Conservation (phyloP, 2,888 invertebrate genomes). For the Chironomus tentans region DNA sequence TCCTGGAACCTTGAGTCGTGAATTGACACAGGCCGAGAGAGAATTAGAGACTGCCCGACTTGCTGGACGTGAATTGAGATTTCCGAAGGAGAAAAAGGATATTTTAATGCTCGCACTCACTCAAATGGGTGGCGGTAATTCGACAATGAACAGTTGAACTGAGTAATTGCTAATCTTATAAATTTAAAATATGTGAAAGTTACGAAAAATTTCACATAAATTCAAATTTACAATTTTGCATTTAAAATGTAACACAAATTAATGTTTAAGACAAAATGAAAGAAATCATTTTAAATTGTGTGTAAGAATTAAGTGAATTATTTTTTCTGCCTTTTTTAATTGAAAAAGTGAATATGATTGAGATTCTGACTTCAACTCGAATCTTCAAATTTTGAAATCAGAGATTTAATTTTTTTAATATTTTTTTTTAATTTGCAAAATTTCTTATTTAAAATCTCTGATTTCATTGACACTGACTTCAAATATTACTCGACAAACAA, state of each 20-base stretch:
- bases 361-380: no score
- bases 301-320: not conserved
- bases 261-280: constrained; percentile 12
- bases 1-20: constrained; percentile 65
- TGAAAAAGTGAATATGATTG: no score
- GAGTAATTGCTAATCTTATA: not conserved
- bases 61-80: constrained; percentile 82
- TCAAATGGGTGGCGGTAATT: constrained; percentile 52
- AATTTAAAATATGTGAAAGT: not conserved
- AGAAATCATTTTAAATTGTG: no score
- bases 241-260: constrained; percentile 27
- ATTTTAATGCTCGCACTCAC: constrained; percentile 82
- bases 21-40: constrained; percentile 74
- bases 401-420: no score
- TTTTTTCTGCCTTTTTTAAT: not conserved
- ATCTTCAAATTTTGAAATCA: no score
- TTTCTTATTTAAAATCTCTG: no score
- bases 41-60: constrained; percentile 78
- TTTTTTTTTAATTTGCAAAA: no score
- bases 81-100: constrained; percentile 93
- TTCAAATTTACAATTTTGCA: constrained; percentile 1
- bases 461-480: no score
- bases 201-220: not conserved
- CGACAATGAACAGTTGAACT: constrained; percentile 31
- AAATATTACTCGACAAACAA: not conserved